These are phyloP conservation scores for Eustalomyia histrio DNA, from an alignment of 2,888 invertebrate genomes.

Conservation along the genomic window DNA sequence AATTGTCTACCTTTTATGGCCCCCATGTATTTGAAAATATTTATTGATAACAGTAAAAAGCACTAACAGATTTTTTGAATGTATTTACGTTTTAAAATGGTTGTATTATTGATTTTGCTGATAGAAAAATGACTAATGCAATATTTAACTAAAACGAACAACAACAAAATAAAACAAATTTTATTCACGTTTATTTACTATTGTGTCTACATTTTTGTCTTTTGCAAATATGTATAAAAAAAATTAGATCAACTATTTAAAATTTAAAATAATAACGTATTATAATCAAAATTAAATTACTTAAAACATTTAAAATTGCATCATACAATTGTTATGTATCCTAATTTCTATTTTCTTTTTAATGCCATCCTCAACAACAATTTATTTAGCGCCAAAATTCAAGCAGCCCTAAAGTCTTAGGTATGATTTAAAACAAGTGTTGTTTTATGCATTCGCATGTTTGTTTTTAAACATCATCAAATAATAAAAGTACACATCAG, in stretches of 20 bases:
- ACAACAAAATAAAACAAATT: neutral
- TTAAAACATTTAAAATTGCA: constrained; percentile 8
- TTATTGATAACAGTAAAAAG: neutral
- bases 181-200: neutral
- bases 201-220: constrained; percentile 1
- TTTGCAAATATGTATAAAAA: neutral
- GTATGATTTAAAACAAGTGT: neutral
- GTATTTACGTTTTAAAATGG: no score
- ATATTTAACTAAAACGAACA: neutral
- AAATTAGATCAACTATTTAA: neutral
- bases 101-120: neutral
- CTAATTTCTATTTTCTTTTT: neutral
- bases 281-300: neutral
- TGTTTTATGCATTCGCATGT: neutral
- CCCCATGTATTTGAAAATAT: no score
- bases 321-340: constrained; percentile 19
- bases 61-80: neutral
- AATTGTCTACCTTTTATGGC: no score
- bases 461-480: constrained; percentile 45
- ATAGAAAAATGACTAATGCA: neutral
- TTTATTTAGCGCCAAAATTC: neutral
- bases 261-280: neutral
- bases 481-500: constrained; percentile 66
- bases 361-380: neutral
- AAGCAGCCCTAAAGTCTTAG: neutral